Conservation (phyloP, 2,797 vertebrate genomes). For the Myotis findleyi region DNA sequence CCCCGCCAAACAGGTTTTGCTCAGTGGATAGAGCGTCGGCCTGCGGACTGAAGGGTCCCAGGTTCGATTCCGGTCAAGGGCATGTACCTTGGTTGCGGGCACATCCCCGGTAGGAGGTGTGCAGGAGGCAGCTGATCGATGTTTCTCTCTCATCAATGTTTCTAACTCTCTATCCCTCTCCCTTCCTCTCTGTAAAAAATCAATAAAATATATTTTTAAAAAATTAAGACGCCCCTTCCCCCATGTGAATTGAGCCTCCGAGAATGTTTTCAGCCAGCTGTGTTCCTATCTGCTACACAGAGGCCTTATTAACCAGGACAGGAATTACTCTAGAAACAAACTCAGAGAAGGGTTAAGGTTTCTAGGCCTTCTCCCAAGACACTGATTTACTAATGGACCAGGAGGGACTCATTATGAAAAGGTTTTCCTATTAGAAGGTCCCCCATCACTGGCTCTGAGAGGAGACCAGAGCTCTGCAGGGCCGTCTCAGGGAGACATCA, state of each 20-base stretch:
- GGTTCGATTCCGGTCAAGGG: no score
- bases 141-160: no score
- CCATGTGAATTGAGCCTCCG: neutral
- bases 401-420: conserved; percentile 14
- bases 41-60: no score
- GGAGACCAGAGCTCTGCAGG: neutral
- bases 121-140: no score
- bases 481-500: neutral
- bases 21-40: no score
- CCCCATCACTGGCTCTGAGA: neutral
- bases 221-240: neutral
- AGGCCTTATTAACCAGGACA: neutral
- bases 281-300: neutral
- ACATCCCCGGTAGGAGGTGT: no score
- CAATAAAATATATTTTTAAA: no score
- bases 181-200: no score
- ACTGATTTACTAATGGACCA: neutral
- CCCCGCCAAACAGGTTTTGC: neutral
- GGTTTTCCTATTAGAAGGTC: neutral
- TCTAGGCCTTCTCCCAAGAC: conserved; percentile 12
- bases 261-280: neutral
- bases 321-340: neutral
- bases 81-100: no score
- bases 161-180: no score
- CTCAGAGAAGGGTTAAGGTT: neutral